Percentiles rank a stretch among this genome's conserved stretches.
These are phyloP conservation scores for Takifugu flavidus DNA, from an alignment of 2,113 vertebrate species.

Conservation along the genomic window DNA sequence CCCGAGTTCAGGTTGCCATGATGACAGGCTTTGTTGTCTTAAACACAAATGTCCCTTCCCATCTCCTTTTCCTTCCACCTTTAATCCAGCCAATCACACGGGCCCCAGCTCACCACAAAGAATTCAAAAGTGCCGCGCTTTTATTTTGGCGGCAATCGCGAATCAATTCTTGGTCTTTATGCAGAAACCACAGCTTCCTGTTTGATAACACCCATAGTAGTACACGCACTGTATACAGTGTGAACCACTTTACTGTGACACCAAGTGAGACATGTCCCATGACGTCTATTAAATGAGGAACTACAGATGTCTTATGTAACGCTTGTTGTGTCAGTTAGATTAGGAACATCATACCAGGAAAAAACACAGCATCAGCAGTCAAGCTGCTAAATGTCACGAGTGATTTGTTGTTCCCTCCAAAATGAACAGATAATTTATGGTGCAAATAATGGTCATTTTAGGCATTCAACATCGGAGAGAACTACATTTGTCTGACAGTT, in stretches of 20 bases:
- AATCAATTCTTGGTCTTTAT: conserved; percentile 13
- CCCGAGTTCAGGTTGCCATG: no score
- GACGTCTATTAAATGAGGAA: conserved; percentile 9
- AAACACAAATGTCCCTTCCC: not conserved
- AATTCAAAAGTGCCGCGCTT: conserved; percentile 68
- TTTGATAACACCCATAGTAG: conserved; percentile 32
- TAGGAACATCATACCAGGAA: not conserved
- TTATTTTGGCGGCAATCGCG: conserved; percentile 41
- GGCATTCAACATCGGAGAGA: not conserved
- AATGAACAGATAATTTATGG: no score
- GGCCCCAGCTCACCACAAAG: not conserved
- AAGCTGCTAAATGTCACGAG: no score
- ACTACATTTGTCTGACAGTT: not conserved
- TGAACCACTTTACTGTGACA: not conserved
- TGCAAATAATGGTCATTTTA: not conserved
- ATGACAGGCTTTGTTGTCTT: not conserved
- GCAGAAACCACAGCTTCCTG: conserved; percentile 58
- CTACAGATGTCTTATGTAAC: conserved; percentile 4
- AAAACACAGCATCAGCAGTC: not conserved
- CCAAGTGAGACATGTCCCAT: no score
- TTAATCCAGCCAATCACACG: not conserved
- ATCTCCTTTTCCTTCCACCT: not conserved
- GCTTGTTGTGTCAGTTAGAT: conserved; percentile 12
- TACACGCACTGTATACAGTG: conserved; percentile 6
- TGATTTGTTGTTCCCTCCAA: no score